phyloP scores from a whole-genome alignment of 2,888 invertebrate genomes.

The Oscheius onirici region DNA sequence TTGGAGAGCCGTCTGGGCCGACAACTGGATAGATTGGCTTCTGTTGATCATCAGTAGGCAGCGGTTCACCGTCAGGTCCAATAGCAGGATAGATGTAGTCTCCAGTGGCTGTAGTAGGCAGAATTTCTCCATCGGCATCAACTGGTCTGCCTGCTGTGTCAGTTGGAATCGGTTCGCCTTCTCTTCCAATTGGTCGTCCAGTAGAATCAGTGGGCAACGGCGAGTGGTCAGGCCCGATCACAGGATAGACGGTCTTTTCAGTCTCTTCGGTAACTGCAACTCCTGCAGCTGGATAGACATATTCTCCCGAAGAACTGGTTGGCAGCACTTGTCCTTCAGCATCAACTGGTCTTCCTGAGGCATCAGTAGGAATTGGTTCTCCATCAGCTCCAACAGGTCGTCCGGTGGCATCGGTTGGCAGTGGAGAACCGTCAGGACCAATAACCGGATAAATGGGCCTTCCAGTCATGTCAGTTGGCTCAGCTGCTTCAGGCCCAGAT shows the following conservation, averaged over 20 bases:
- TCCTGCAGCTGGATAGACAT: constrained; percentile 30
- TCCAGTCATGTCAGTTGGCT: constrained; percentile 29
- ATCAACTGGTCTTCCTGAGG: constrained; percentile 43
- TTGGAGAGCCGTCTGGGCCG: constrained; percentile 24
- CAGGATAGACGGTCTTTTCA: constrained; percentile 44
- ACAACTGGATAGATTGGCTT: constrained; percentile 23
- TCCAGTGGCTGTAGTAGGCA: constrained; percentile 45
- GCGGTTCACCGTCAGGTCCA: constrained; percentile 45
- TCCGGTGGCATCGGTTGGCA: constrained; percentile 40
- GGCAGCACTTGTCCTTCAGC: constrained; percentile 49
- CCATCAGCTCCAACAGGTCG: constrained; percentile 41
- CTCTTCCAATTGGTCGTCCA: constrained; percentile 11
- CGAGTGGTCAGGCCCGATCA: constrained; percentile 35
- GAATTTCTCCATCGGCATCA: constrained; percentile 35
- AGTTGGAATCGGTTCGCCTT: constrained; percentile 26
- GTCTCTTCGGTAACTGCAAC: constrained; percentile 22
- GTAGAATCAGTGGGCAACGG: constrained; percentile 40
- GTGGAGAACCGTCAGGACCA: constrained; percentile 30
- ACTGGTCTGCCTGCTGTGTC: constrained; percentile 20
- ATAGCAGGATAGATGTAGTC: constrained; percentile 40
- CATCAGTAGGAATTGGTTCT: constrained; percentile 47
- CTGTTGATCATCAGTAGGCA: constrained; percentile 28
- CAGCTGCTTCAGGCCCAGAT: constrained; percentile 1
- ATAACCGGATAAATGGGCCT: constrained; percentile 30
- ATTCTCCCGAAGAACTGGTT: constrained; percentile 41